Conservation (phyloP, 2,113 vertebrate genomes). For the Phaethornis superciliosus region DNA sequence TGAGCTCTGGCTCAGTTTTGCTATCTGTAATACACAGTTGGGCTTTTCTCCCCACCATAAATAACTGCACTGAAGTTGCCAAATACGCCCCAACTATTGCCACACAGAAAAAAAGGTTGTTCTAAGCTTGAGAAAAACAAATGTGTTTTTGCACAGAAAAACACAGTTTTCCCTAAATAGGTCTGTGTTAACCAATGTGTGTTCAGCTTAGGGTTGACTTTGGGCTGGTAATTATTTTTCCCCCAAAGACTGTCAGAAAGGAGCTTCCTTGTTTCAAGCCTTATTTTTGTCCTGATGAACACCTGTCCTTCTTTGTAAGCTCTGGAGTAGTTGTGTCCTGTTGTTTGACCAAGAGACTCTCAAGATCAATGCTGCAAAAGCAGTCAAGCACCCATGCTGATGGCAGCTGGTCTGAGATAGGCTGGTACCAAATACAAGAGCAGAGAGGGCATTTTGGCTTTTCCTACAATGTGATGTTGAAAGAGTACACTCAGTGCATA, state of each 20-base stretch:
- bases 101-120: not conserved
- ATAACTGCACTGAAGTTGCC: not conserved
- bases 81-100: not conserved
- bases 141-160: not conserved
- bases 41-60: not conserved
- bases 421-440: not conserved
- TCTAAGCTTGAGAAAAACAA: conserved; percentile 8
- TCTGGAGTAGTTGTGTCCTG: not conserved
- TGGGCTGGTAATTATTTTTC: not conserved
- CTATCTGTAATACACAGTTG: not conserved
- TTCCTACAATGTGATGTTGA: not conserved
- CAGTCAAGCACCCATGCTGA: not conserved
- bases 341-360: not conserved
- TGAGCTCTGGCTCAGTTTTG: not conserved
- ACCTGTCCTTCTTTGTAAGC: not conserved
- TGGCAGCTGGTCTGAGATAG: not conserved
- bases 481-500: not conserved
- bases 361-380: not conserved
- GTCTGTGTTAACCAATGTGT: not conserved
- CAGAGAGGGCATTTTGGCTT: not conserved
- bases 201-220: not conserved
- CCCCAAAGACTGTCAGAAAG: not conserved
- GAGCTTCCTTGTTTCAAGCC: not conserved
- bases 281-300: not conserved
- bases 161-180: not conserved